Evolutionary conservation across 2,888 invertebrate genomes (phyloP).

Genomic region (Pachydiplax longipennis): DNA sequence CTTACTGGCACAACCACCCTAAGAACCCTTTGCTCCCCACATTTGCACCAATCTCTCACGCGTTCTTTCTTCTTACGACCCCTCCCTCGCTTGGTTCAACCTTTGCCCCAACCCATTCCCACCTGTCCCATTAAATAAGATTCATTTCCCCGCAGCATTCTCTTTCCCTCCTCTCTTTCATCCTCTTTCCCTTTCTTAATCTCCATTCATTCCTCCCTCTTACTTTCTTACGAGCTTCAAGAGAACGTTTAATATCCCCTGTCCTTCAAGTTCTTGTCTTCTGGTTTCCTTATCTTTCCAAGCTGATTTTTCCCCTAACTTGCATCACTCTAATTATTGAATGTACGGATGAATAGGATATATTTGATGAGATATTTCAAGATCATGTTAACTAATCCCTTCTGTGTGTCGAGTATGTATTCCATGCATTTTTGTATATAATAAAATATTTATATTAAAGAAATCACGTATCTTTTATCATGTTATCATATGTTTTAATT

Average conservation of each 20-base stretch:
- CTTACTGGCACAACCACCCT: not conserved
- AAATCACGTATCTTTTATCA: no score
- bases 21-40: not conserved
- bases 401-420: no score
- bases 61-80: not conserved
- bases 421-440: no score
- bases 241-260: not conserved
- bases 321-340: not conserved
- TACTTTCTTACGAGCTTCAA: not conserved
- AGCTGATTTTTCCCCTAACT: not conserved
- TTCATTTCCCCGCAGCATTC: slow-evolving; percentile 10
- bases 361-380: no score
- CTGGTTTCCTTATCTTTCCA: not conserved
- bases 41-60: not conserved
- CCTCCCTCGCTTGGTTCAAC: not conserved
- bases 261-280: not conserved
- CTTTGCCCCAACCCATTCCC: slow-evolving; percentile 12
- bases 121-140: slow-evolving; percentile 43
- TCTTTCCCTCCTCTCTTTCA: not conserved
- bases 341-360: not conserved
- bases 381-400: no score
- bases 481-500: no score
- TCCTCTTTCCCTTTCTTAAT: not conserved
- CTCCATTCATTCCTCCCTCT: not conserved
- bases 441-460: no score